These are phyloP conservation scores for Hipparchia sbordonii DNA, from an alignment of 2,888 invertebrate species.

Conservation along the genomic window DNA sequence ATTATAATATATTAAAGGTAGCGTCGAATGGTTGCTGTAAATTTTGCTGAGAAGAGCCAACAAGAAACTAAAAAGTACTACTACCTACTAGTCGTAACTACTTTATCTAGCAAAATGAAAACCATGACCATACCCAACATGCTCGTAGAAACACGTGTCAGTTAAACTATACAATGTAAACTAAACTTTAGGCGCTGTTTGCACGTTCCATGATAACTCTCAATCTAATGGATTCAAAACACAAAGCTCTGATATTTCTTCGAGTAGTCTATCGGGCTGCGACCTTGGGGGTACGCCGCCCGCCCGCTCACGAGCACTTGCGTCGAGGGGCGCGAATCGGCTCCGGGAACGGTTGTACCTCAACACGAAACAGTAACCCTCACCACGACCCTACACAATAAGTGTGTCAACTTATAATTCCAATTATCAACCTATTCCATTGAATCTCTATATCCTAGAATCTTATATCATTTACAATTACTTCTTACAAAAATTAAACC, in stretches of 20 bases:
- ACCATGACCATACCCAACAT: constrained; percentile 32
- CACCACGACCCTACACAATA: constrained; percentile 7
- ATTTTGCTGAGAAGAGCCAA: too few relatives aligned
- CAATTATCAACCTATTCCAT: background rate
- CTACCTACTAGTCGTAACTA: too few relatives aligned
- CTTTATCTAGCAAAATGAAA: background rate
- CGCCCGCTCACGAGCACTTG: constrained; percentile 17
- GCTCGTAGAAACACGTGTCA: constrained; percentile 8
- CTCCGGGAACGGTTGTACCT: constrained; percentile 6
- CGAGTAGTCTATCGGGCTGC: constrained; percentile 16
- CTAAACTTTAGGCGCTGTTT: background rate
- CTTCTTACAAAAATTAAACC: too few relatives aligned
- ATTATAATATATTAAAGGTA: too few relatives aligned
- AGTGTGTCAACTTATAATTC: background rate
- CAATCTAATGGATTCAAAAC: constrained; percentile 10
- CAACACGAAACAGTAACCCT: constrained; percentile 2
- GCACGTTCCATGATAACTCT: constrained; percentile 1
- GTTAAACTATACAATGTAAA: background rate
- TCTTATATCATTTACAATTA: background rate
- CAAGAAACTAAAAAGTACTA: too few relatives aligned
- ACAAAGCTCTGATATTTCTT: constrained; percentile 18
- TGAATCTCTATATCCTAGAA: background rate
- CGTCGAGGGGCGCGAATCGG: constrained; percentile 15
- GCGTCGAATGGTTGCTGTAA: too few relatives aligned
- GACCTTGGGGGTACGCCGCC: constrained; percentile 24